Evolutionary conservation across 2,797 vertebrate genomes (phyloP), one percentile per base, ranked within the genome.

Genomic region (Pseudochromis fuscus): DNA sequence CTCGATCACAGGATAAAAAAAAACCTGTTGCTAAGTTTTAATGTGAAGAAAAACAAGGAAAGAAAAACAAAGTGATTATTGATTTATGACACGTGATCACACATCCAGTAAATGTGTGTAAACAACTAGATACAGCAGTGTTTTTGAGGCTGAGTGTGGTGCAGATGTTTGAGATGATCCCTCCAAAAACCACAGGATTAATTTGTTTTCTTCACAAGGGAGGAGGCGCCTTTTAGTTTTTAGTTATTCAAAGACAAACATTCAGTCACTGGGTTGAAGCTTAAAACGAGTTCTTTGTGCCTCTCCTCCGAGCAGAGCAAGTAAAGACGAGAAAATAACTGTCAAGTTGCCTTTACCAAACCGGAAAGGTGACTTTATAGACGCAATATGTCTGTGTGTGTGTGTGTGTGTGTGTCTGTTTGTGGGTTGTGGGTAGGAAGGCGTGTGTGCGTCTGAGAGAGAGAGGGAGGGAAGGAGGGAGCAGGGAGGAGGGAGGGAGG

Each of bases 311-410:
- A 67, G 51, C 75, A 11, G 86, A 88, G 84, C 91, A 87, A 80
- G 92, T 92, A 90, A 90, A 80, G 81, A 80, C 91, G 60, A 46
- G 88, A 85, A 70, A 80, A 87, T 91, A 92, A 93, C 91, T 92
- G 92, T 90, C 92, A 77, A 48, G 74, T 67, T 80, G 81, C 69
- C 15, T 83, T 7, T 18, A 25, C 77, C 69, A 64, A 92, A 93
- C 92, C 68, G 81, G 92, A 88, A 83, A 72, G 76, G 83, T 65
- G 61, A 79, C 76, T 92, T 89, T 66, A 40, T 33, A n/a, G n/a
- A n/a, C n/a, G n/a, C n/a, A n/a, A n/a, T n/a, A 25, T 35, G 50
- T 57, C 13, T 55, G 42, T 31, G 40, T 5, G n/a, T 24, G 49
- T 53, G 67, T 12, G 64, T 16, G 53, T 12, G 28, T 21, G 61